Evolutionary conservation across 2,797 vertebrate genomes (phyloP).

Genomic region (Aphelocoma californica): DNA sequence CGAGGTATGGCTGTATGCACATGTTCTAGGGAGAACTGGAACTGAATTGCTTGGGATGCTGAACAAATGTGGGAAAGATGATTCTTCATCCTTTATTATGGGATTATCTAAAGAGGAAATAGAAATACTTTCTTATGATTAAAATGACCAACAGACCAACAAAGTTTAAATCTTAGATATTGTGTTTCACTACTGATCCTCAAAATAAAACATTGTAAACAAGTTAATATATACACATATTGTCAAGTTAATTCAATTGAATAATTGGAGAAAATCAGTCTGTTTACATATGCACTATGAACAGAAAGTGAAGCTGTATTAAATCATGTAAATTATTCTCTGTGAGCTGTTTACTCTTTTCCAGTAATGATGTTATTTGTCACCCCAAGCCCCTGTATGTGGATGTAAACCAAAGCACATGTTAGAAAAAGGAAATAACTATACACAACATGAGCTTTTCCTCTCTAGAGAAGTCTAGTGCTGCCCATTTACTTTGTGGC

Average conservation of each 20-base stretch:
- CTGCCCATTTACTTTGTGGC: not conserved
- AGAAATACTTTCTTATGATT: not conserved
- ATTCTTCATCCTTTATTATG: not conserved
- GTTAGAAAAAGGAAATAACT: slow-evolving; percentile 25
- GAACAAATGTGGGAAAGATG: not conserved
- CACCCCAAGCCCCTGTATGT: slow-evolving; percentile 27
- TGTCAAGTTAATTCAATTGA: slow-evolving; percentile 51
- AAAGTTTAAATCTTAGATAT: not conserved
- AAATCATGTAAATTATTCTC: slow-evolving; percentile 64
- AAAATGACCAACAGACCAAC: not conserved
- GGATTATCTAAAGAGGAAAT: not conserved
- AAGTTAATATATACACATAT: slow-evolving; percentile 25
- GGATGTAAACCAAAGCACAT: slow-evolving; percentile 27
- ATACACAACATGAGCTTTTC: slow-evolving; percentile 21
- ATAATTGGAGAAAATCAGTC: slow-evolving; percentile 59
- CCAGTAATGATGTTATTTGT: slow-evolving; percentile 59
- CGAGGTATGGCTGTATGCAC: not conserved
- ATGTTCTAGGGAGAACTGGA: not conserved
- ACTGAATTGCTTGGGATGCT: not conserved
- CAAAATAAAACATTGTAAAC: slow-evolving; percentile 23
- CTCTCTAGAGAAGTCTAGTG: slow-evolving; percentile 3
- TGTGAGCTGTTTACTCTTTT: slow-evolving; percentile 60
- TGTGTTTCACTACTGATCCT: not conserved
- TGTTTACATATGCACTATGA: slow-evolving; percentile 38
- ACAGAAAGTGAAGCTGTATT: slow-evolving; percentile 51